phyloP scores from a whole-genome alignment of 2,888 invertebrate species.

The Palloptera scutellata region DNA sequence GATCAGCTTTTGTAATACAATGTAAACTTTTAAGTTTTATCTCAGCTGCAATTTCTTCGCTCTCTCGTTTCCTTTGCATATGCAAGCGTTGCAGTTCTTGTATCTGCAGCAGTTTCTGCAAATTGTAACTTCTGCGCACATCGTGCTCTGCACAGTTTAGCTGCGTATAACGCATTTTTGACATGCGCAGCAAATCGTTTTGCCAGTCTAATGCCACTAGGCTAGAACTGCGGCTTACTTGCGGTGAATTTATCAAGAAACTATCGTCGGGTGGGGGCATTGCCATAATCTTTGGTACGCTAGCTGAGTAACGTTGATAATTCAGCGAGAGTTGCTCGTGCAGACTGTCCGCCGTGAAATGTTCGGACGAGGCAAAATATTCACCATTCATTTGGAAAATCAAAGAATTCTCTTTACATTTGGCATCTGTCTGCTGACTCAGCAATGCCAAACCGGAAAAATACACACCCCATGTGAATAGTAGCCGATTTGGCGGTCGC shows the following conservation, averaged over 20 bases:
- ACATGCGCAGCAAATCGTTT: constrained; percentile 45
- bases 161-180: constrained; percentile 57
- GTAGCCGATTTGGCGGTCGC: constrained; percentile 66
- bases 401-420: constrained; percentile 66
- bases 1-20: constrained; percentile 52
- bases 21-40: constrained; percentile 66
- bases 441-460: constrained; percentile 81
- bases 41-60: constrained; percentile 65
- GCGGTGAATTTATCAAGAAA: constrained; percentile 55
- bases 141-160: constrained; percentile 69
- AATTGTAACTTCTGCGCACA: constrained; percentile 76
- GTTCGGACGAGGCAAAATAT: constrained; percentile 75
- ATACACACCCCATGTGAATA: constrained; percentile 85
- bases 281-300: constrained; percentile 37
- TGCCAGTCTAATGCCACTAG: constrained; percentile 44
- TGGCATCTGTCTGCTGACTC: constrained; percentile 43
- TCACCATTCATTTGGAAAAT: constrained; percentile 90
- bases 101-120: constrained; percentile 74
- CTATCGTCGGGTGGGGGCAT: constrained; percentile 36
- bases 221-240: constrained; percentile 55
- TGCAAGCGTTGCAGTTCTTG: constrained; percentile 77
- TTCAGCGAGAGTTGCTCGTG: constrained; percentile 50
- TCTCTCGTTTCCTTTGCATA: constrained; percentile 73
- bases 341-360: constrained; percentile 51
- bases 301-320: constrained; percentile 49